phyloP scores from a whole-genome alignment of 2,113 vertebrate genomes.

The Paracanthobrama guichenoti region DNA sequence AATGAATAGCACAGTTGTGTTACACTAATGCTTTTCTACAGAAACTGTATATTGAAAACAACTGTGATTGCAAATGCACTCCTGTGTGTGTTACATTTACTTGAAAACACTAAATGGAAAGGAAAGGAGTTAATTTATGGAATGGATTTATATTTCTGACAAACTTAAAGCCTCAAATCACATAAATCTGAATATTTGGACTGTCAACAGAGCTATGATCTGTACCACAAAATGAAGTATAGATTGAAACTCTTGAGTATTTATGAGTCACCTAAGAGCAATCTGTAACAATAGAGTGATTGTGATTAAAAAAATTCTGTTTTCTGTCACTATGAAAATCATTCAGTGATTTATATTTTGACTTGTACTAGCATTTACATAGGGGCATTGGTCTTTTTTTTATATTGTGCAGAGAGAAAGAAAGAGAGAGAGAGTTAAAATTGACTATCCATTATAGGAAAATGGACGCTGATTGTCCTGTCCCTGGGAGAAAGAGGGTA shows the following conservation, averaged over 20 bases:
- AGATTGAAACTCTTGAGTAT: not conserved
- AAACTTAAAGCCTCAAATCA: not conserved
- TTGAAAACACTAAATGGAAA: not conserved
- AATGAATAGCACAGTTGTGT: slow-evolving; percentile 5
- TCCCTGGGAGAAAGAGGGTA: not conserved
- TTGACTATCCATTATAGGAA: not conserved
- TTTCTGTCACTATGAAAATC: not conserved
- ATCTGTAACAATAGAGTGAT: not conserved
- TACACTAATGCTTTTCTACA: not conserved
- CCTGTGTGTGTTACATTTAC: not conserved
- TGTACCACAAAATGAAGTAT: not conserved
- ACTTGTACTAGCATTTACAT: slow-evolving; percentile 6
- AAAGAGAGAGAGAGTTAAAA: not conserved
- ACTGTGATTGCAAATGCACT: not conserved
- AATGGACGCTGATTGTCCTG: slow-evolving; percentile 13
- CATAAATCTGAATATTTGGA: not conserved
- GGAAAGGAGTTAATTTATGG: not conserved
- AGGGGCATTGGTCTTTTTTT: not conserved
- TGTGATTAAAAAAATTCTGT: not conserved
- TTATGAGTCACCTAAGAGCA: not conserved
- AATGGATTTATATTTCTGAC: not conserved
- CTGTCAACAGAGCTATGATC: not conserved
- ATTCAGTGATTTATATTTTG: not conserved
- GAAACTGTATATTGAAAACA: too few species aligned
- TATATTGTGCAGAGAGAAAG: not conserved